A percentile compares a stretch with the other conserved stretches of the same genome.
phyloP scores from a whole-genome alignment of 1,140 invertebrate species.

The Macrotrachela quadricornifera region DNA sequence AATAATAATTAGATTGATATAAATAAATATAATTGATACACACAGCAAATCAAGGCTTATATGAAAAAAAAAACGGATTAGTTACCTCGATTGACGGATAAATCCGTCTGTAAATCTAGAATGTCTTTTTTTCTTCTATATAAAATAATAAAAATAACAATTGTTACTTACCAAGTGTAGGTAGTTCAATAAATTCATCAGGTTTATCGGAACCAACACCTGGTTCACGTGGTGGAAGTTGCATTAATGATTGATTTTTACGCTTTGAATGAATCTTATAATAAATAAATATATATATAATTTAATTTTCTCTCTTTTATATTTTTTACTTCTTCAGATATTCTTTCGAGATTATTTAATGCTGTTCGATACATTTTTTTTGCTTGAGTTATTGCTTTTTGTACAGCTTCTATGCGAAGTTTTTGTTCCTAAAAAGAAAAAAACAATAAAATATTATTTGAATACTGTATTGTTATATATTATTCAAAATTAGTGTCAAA shows the following conservation, averaged over 20 bases:
- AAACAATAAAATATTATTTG: no score
- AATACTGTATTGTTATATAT: no score
- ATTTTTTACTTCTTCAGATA: conserved; percentile 34
- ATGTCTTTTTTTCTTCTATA: no score
- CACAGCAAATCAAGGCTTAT: no score
- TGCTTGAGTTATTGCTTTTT: conserved; percentile 20
- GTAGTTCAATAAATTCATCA: background rate
- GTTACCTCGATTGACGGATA: no score
- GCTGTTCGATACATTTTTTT: conserved; percentile 29
- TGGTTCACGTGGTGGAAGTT: conserved; percentile 44
- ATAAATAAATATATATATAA: background rate
- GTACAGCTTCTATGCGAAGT: conserved; percentile 21
- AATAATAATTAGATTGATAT: no score
- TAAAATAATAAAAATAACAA: no score
- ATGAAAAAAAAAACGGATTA: no score
- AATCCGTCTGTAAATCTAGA: no score
- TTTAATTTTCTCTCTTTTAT: background rate
- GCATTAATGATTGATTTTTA: conserved; percentile 21
- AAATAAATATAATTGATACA: no score
- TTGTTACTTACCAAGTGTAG: no score
- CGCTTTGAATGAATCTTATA: background rate
- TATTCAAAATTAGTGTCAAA: no score
- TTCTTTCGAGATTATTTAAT: conserved; percentile 29
- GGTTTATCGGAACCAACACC: conserved; percentile 55
- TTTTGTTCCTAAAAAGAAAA: conserved; percentile 16